A percentile compares a stretch with the other conserved stretches of the same genome.
Evolutionary conservation across 64 coral and sea anemone species (phyloP).

Genomic region (Trachythela sp.): DNA sequence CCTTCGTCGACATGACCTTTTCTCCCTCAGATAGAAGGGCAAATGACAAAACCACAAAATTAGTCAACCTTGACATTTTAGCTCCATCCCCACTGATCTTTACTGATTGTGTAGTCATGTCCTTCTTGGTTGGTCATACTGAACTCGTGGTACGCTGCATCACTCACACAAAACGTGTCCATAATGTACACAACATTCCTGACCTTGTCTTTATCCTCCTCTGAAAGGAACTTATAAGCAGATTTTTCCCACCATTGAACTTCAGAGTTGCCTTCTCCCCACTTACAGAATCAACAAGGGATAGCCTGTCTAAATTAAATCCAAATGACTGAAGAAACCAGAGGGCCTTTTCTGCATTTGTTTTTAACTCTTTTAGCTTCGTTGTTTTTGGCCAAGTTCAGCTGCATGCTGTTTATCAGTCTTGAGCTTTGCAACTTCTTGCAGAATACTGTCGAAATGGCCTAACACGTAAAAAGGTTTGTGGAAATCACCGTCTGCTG

Average conservation of each 20-base stretch:
- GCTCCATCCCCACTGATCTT: conserved; percentile 59
- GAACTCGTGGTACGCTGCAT: neutral
- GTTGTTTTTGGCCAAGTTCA: neutral
- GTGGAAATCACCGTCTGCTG: too few species aligned
- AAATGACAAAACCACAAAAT: conserved; percentile 35
- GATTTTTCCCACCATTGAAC: neutral
- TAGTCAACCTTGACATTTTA: conserved; percentile 41
- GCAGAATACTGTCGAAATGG: neutral
- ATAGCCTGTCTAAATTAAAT: neutral
- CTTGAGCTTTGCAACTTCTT: neutral
- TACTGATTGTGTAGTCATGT: neutral
- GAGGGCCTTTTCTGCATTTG: neutral
- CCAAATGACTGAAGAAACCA: conserved; percentile 6
- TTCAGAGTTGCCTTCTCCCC: too few species aligned
- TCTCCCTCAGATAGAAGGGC: conserved; percentile 6
- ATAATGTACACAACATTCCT: neutral
- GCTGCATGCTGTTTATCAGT: neutral
- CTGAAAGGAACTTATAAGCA: neutral
- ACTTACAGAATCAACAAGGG: neutral
- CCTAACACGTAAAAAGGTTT: too few species aligned
- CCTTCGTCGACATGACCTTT: conserved; percentile 37
- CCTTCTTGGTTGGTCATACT: neutral
- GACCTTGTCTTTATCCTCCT: neutral
- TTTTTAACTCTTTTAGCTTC: neutral
- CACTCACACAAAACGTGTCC: neutral